A percentile compares a stretch with the other conserved stretches of the same genome.
Conservation (phyloP, 2,797 vertebrate species). For the Gambusia yucatana region DNA sequence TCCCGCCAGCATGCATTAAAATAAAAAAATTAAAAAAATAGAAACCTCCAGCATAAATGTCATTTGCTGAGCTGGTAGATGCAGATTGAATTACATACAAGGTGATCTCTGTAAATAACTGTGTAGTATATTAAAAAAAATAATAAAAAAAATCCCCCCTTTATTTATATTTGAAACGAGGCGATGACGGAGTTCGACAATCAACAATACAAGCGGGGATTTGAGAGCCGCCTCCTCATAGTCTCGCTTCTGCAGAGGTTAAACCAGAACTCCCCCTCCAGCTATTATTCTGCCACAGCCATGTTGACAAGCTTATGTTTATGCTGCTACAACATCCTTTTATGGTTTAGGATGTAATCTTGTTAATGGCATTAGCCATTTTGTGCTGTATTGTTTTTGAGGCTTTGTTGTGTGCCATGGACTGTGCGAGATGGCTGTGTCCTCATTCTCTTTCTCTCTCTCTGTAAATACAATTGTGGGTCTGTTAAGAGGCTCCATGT, state of each 20-base stretch:
- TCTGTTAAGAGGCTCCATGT: conserved; percentile 50
- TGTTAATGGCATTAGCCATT: conserved; percentile 75
- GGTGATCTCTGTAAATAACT: conserved; percentile 54
- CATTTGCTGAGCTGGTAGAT: conserved; percentile 23
- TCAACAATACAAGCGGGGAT: conserved; percentile 38
- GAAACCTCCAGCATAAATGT: conserved; percentile 41
- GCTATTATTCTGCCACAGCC: conserved; percentile 62
- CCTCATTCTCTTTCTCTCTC: conserved; percentile 12
- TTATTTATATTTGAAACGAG: conserved; percentile 28
- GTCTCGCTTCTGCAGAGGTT: conserved; percentile 71
- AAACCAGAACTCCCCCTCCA: conserved; percentile 58
- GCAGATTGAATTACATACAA: conserved; percentile 38
- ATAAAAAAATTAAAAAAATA: neutral
- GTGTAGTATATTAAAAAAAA: conserved; percentile 31
- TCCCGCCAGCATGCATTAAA: conserved; percentile 36
- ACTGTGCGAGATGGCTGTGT: conserved; percentile 8
- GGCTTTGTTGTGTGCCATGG: conserved; percentile 37
- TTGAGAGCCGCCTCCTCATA: conserved; percentile 54
- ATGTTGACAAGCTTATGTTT: conserved; percentile 73
- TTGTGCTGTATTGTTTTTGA: conserved; percentile 59
- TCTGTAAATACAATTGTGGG: conserved; percentile 61
- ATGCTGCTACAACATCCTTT: conserved; percentile 71
- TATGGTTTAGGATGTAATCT: conserved; percentile 78
- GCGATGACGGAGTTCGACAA: conserved; percentile 29
- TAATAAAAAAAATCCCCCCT: conserved; percentile 1